Conservation (phyloP, 2,888 invertebrate species). For the Esperia sulphurella region DNA sequence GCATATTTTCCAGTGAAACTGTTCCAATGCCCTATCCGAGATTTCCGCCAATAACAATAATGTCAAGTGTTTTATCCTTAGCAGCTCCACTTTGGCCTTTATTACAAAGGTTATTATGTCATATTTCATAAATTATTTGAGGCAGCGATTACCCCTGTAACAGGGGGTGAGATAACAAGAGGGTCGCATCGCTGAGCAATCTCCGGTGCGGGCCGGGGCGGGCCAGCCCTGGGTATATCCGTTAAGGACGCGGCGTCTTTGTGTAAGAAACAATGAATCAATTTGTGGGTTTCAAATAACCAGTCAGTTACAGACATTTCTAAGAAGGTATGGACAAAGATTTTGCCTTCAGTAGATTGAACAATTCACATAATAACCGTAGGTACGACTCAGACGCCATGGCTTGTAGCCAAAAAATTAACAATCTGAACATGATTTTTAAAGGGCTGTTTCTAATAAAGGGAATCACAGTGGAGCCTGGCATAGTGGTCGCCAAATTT, state of each 20-base stretch:
- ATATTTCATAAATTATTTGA: conserved; percentile 71
- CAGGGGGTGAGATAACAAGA: conserved; percentile 45
- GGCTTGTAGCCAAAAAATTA: too few species aligned
- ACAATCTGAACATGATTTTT: too few species aligned
- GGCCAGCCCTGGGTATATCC: conserved; percentile 1
- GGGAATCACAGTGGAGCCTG: too few species aligned
- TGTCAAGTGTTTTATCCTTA: conserved; percentile 50
- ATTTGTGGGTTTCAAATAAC: background rate
- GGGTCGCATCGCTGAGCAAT: conserved; percentile 25
- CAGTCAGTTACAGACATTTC: background rate
- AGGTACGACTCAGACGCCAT: background rate
- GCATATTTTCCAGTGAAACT: conserved; percentile 5
- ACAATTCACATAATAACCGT: background rate
- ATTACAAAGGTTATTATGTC: conserved; percentile 67
- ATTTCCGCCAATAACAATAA: conserved; percentile 51
- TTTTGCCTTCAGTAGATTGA: background rate
- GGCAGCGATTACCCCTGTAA: conserved; percentile 51
- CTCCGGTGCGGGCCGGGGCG: conserved; percentile 19
- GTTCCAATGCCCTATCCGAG: conserved; percentile 17
- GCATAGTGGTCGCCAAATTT: too few species aligned
- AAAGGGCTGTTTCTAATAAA: too few species aligned
- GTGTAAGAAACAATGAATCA: conserved; percentile 2
- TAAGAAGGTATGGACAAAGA: background rate
- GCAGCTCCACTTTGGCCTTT: conserved; percentile 45
- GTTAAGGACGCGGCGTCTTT: background rate